phyloP scores from a whole-genome alignment of 2,113 vertebrate species.

The Crocuta crocuta region DNA sequence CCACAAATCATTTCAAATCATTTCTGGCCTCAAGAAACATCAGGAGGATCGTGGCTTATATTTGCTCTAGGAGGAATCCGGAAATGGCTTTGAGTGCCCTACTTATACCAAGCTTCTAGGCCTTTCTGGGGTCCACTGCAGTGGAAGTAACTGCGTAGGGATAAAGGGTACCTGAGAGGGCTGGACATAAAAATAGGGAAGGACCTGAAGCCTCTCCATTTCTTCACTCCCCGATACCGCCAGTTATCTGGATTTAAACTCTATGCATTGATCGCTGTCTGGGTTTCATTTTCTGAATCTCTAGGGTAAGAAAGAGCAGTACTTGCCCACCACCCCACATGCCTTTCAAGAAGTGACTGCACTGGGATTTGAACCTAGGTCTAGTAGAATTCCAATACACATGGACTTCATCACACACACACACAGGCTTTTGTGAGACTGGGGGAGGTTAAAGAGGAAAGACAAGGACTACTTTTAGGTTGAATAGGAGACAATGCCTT shows the following conservation, averaged over 20 bases:
- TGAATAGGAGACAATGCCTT: not conserved
- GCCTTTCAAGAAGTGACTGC: not conserved
- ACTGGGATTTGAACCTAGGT: not conserved
- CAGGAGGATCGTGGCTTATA: not conserved
- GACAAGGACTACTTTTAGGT: not conserved
- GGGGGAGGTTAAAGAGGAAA: not conserved
- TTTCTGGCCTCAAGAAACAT: conserved; percentile 3
- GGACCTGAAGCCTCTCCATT: not conserved
- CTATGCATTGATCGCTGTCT: not conserved
- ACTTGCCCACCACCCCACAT: not conserved
- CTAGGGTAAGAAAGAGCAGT: not conserved
- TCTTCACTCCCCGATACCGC: no score
- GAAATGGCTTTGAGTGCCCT: not conserved
- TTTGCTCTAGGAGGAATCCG: not conserved
- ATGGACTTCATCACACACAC: not conserved
- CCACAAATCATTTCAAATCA: not conserved
- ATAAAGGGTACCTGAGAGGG: not conserved
- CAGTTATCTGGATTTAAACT: not conserved
- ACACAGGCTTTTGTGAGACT: not conserved
- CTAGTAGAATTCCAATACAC: not conserved
- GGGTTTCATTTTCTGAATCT: not conserved
- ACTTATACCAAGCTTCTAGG: not conserved
- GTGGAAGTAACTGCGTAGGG: not conserved
- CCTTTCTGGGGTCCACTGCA: not conserved
- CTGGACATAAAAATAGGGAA: not conserved